Percentiles rank a stretch among this genome's conserved stretches.
Evolutionary conservation across 1,140 invertebrate species (phyloP).

Genomic region (Berghia stephanieae): DNA sequence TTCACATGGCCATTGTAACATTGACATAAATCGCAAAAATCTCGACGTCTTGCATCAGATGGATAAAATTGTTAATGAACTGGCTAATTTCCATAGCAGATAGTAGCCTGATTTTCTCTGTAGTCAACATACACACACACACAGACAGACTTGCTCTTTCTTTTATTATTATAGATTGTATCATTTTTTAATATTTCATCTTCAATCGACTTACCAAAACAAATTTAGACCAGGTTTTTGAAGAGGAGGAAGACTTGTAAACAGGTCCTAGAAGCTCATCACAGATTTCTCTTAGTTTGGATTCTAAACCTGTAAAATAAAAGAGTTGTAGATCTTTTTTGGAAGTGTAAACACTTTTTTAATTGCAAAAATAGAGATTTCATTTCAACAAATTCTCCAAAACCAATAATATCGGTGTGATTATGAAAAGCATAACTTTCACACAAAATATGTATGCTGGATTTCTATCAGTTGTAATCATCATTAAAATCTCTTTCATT

Average conservation of each 20-base stretch:
- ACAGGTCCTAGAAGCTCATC: constrained; percentile 62
- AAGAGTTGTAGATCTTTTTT: neutral
- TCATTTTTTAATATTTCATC: neutral
- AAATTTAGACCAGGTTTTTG: constrained; percentile 60
- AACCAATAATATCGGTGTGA: neutral
- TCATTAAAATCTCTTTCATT: neutral
- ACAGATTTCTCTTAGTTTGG: constrained; percentile 61
- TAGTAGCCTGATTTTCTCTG: too few relatives aligned
- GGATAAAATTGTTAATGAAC: too few relatives aligned
- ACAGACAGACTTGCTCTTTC: neutral
- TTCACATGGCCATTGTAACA: too few relatives aligned
- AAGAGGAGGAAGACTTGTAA: constrained; percentile 49
- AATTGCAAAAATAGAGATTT: neutral
- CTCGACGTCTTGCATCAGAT: too few relatives aligned
- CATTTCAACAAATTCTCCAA: neutral
- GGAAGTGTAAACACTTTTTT: neutral
- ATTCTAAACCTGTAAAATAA: constrained; percentile 55
- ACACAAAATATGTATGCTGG: too few relatives aligned
- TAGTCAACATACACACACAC: neutral
- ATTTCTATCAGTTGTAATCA: neutral
- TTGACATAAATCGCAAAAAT: too few relatives aligned
- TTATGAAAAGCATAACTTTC: neutral
- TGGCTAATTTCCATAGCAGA: too few relatives aligned
- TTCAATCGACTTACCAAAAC: constrained; percentile 62
- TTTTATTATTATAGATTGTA: neutral